phyloP scores from a whole-genome alignment of 2,888 invertebrate genomes.

The Carpatolechia fugitivella region DNA sequence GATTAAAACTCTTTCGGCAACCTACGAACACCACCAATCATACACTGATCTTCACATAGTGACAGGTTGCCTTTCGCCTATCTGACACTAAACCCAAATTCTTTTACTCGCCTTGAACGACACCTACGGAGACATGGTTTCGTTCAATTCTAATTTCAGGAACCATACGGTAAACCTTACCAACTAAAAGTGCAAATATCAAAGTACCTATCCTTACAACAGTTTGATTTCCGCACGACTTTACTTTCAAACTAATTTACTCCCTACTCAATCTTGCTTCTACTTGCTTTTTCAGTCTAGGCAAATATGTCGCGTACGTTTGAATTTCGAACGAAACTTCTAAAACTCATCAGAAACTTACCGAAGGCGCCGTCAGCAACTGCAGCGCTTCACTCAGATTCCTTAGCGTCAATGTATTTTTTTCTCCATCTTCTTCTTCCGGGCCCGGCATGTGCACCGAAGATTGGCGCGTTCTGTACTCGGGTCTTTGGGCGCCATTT shows the following conservation, averaged over 20 bases:
- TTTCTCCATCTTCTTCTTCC: constrained; percentile 81
- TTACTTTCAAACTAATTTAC: background rate
- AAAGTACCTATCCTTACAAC: too few species aligned
- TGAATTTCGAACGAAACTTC: background rate
- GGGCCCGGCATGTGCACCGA: constrained; percentile 82
- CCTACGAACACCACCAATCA: too few species aligned
- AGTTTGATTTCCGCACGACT: background rate
- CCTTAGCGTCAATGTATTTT: constrained; percentile 85
- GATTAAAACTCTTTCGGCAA: too few species aligned
- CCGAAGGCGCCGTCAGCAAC: constrained; percentile 89
- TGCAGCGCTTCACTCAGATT: constrained; percentile 90
- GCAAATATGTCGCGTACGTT: background rate
- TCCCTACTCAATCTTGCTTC: background rate
- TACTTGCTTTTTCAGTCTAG: background rate
- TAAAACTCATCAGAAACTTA: constrained; percentile 64
- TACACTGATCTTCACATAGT: too few species aligned
- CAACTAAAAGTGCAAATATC: too few species aligned
- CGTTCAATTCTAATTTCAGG: too few species aligned
- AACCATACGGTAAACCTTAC: too few species aligned
- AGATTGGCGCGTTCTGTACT: constrained; percentile 80
- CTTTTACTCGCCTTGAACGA: too few species aligned
- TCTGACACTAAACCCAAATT: too few species aligned
- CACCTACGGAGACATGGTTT: too few species aligned
- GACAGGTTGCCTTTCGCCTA: too few species aligned
- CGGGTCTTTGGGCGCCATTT: constrained; percentile 68